Evolutionary conservation across 2,888 invertebrate genomes (phyloP), one percentile per base, ranked within the genome.

Genomic region (Anticlea derivata): DNA sequence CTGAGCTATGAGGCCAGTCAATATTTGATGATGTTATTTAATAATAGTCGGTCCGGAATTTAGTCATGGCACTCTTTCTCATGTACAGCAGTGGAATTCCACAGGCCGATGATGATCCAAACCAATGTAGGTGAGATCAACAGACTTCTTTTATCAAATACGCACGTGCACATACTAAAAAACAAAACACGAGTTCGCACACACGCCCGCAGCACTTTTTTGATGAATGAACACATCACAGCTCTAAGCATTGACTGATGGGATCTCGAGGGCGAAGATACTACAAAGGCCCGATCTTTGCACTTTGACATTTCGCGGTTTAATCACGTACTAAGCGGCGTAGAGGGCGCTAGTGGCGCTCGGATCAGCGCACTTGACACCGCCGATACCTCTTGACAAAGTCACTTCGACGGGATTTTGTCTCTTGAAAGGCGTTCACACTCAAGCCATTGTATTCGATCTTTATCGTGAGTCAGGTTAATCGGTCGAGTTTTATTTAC

Each of bases 251-350:
- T 73, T 83, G 85, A 84, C 73, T 76, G 86, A 86, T 78, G 70
- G 61, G 55, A 60, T 58, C 59, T 64, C 64, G 61, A 67, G 65
- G 62, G 57, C 50, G 50, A 58, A 47, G 62, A 60, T 57, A 60
- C 62, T 58, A 80, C 82, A 84, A 86, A 83, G 79, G 78, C 71
- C 80, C 82, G 86, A 89, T 86, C 88, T 86, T 84, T 90, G 88
- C 89, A 85, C 91, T 90, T 81, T 91, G 91, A 90, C 91, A 89
- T 90, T 84, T 86, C 78, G 80, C 83, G 84, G 80, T 87, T 83
- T 88, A 86, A 89, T 91, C 90, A 90, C 89, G 90, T 87, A 82
- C 83, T 83, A 81, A 75, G 64, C 60, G 64, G 57, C 63, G 61
- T 66, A 72, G 76, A 78, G 76, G 73, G 77, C 77, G 73, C 70